phyloP scores from a whole-genome alignment of 2,888 invertebrate species.

The Lutraria lutraria region DNA sequence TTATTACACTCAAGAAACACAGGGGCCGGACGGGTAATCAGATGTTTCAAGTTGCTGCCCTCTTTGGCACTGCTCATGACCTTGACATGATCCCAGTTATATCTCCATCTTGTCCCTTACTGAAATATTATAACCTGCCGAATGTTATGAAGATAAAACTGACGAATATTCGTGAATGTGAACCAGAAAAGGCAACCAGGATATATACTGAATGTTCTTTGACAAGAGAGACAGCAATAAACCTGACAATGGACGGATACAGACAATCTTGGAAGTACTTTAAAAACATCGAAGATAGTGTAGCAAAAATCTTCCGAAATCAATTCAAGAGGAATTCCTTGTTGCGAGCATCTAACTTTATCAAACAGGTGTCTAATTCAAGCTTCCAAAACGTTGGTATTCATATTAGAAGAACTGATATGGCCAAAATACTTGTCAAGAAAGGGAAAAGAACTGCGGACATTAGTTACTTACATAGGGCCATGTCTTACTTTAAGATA shows the following conservation, averaged over 20 bases:
- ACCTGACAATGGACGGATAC: constrained; percentile 48
- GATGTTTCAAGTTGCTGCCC: constrained; percentile 65
- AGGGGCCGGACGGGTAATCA: constrained; percentile 63
- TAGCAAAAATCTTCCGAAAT: constrained; percentile 38
- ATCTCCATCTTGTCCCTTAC: not conserved
- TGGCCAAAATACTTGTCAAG: not conserved
- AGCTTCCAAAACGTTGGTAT: constrained; percentile 1
- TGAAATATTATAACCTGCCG: constrained; percentile 15
- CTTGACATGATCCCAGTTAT: constrained; percentile 49
- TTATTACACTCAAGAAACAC: constrained; percentile 19
- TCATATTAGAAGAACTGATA: constrained; percentile 19
- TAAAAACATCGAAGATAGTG: constrained; percentile 2
- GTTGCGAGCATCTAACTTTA: not conserved
- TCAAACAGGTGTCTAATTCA: not conserved
- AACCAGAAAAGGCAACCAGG: not conserved
- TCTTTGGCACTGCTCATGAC: constrained; percentile 56
- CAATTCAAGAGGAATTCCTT: constrained; percentile 39
- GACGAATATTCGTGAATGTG: not conserved
- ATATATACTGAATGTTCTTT: not conserved
- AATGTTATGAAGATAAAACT: not conserved
- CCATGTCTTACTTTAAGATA: constrained; percentile 24
- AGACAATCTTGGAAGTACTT: constrained; percentile 68
- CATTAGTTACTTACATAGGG: constrained; percentile 29
- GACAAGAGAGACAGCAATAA: no score
- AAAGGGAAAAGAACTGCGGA: not conserved